Percentiles rank a stretch among this genome's conserved stretches.
Evolutionary conservation across 1,140 invertebrate genomes (phyloP).

Genomic region (Eriosoma lanigerum): DNA sequence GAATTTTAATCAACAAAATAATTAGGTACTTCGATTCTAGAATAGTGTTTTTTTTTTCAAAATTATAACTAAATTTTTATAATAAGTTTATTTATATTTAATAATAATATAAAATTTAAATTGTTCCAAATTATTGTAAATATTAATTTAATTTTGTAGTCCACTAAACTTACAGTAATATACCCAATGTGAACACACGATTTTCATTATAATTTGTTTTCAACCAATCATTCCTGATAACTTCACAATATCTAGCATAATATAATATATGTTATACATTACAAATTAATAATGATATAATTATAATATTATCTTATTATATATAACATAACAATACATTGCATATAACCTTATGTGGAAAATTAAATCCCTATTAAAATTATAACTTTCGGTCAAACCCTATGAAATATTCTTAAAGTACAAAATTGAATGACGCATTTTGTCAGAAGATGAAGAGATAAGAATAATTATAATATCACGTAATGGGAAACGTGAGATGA

Average conservation of each 20-base stretch:
- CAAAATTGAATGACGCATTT: background rate
- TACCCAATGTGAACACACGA: background rate
- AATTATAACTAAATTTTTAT: no score
- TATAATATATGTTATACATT: background rate
- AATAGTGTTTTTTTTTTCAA: no score
- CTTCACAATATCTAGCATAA: background rate
- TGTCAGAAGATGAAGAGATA: background rate
- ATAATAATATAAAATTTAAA: no score
- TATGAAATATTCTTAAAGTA: background rate
- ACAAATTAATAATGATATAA: conserved; percentile 9
- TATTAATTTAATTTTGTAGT: no score
- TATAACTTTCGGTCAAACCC: background rate
- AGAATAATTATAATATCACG: background rate
- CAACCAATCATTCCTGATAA: background rate
- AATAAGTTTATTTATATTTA: no score
- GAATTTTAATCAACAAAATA: no score
- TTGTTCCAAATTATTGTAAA: no score
- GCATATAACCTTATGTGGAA: background rate
- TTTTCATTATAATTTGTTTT: background rate
- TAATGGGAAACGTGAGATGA: no score
- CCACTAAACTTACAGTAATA: no score
- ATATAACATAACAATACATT: conserved; percentile 7
- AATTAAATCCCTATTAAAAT: background rate
- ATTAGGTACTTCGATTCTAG: no score
- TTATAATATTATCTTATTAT: conserved; percentile 16